phyloP scores from a whole-genome alignment of 2,797 vertebrate species.

The Cuculus canorus region DNA sequence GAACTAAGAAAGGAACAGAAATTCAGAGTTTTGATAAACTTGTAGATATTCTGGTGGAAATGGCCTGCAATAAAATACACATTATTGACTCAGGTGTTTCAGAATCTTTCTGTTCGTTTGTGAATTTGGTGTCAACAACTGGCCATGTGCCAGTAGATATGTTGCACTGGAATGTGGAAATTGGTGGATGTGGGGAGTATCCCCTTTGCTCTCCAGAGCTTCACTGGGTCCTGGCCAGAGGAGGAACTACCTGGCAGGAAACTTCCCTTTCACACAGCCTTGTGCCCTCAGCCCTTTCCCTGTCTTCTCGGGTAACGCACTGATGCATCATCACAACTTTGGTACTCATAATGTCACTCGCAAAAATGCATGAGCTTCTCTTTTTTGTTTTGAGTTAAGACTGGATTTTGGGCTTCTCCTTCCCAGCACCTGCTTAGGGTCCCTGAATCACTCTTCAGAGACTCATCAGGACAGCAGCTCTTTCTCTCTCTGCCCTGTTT shows the following conservation, averaged over 20 bases:
- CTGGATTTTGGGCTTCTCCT: neutral
- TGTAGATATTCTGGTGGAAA: neutral
- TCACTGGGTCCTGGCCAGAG: neutral
- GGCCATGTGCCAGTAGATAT: neutral
- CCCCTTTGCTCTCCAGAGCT: neutral
- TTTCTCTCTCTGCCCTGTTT: neutral
- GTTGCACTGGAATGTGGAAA: neutral
- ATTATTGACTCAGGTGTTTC: neutral
- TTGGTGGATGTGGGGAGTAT: neutral
- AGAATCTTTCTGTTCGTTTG: slow-evolving; percentile 14
- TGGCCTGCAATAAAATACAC: neutral
- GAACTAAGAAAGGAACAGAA: neutral
- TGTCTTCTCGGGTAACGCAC: neutral
- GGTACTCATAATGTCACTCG: neutral
- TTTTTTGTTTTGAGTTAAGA: neutral
- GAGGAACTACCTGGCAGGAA: neutral
- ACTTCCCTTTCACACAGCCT: neutral
- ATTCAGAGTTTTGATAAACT: neutral
- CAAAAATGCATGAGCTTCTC: neutral
- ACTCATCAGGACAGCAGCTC: neutral
- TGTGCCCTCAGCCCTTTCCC: neutral
- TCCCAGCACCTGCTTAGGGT: neutral
- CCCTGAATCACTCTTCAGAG: neutral
- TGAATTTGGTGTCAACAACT: neutral
- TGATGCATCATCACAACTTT: neutral